Base-by-base conservation (phyloP, 2,113 vertebrate genomes). In the Elephantulus edwardii region DNA sequence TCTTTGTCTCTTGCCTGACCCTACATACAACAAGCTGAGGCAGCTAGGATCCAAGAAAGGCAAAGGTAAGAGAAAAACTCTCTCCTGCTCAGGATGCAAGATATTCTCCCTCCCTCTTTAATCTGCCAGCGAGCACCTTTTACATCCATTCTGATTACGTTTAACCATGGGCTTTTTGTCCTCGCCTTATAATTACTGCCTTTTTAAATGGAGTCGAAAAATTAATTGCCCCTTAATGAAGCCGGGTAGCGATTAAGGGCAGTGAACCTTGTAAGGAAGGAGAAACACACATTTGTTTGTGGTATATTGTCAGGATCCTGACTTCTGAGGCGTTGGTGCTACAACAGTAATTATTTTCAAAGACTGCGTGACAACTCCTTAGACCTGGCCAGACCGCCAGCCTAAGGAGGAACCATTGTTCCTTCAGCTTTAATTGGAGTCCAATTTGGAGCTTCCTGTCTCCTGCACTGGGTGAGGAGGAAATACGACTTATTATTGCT, bases 221-320 rank as follows among this genome's bases (percentile, higher is more conserved):
- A 96, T 95, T 94, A 95, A 94, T 95, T 24, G 2, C 78, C 95
- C 85, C 88, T 87, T 97, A 97, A 97, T 86, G 33, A 97, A 92
- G 75, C 46, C 86, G 38, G n/a, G 93, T 96, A 90, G 94, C 93
- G 93, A 95, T 95, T 91, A 97, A 83, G 94, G 94, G 95, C 68
- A 91, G 83, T 24, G 64, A 80, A 77, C 92, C 86, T 95, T 74
- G n/a, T 72, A 78, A 94, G 75, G 75, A 94, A 94, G 92, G 42
- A 70, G 84, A 97, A 86, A 68, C 82, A 62, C 58, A 71, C 64
- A 74, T 89, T 88, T 77, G 64, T 83, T 52, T 0, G 40, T 62
- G 79, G 91, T 9, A 14, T n/a, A n/a, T 89, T 46, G 28, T 66
- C 70, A 74, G 94, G 82, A 95, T 5, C 1, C 66, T 0, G 1